Base-by-base conservation (phyloP, 2,113 vertebrate species). In the Prunella fulvescens region DNA sequence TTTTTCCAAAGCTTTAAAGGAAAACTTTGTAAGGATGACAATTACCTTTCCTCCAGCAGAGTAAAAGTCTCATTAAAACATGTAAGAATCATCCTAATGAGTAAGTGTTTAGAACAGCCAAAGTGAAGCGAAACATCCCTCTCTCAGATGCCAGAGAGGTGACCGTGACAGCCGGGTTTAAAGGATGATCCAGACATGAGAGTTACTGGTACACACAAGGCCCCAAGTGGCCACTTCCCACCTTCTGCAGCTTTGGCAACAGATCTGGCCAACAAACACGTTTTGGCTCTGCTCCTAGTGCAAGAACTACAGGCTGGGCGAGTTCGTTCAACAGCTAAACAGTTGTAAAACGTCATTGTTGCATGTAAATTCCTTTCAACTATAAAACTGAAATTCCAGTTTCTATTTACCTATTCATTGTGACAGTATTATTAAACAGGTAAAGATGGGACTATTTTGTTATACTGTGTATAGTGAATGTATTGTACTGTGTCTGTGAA, bases 381-480 rank as follows among this genome's bases (percentile, higher is more conserved):
- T 91, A 92, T 96, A 97, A 97, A 98, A 96, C 95, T 78, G 88
- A 95, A 98, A 98, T 94, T 98, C 95, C 96, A 97, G 90, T 98
- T 97, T 98, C 97, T 98, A 98, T 98, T 98, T 97, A 97, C 97
- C 96, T 98, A 95, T 96, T 97, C 98, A 97, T 98, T 98, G 98
- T 98, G 98, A 98, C 98, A 99, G 98, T 99, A 98, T 99, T 99
- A 98, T 98, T 98, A 98, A 98, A 98, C 98, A 98, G 98, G 97
- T 98, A 97, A 98, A 98, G 98, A 98, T 98, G 98, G 98, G 98
- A 98, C 97, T 98, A 98, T 98, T 98, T 99, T 99, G 98, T 98
- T 98, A 99, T 98, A 98, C 98, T 97, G 98, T 99, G 98, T 99
- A 98, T 98, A 99, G 98, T 99, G 98, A 99, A 98, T 99, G 99